These are phyloP conservation scores for Oncorhynchus tshawytscha DNA, from an alignment of 2,113 vertebrate genomes.

Conservation along the genomic window DNA sequence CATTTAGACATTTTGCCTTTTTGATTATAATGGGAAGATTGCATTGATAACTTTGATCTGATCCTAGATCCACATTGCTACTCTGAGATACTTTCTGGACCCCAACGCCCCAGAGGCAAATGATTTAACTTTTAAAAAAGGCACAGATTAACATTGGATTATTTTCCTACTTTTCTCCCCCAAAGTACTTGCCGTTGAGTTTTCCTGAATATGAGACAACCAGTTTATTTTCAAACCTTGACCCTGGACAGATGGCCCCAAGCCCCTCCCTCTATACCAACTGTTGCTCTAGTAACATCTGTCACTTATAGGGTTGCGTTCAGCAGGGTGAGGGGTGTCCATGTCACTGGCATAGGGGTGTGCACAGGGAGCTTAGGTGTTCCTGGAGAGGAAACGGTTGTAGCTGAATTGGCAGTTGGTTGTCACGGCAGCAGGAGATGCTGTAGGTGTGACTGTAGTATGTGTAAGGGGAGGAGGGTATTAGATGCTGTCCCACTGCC, in stretches of 20 bases:
- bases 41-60: too few species aligned
- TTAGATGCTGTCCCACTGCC: too few species aligned
- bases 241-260: slow-evolving; percentile 80
- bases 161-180: slow-evolving; percentile 2
- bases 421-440: background rate
- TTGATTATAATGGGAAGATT: too few species aligned
- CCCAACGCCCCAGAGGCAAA: background rate
- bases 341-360: background rate
- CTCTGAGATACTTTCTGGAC: too few species aligned
- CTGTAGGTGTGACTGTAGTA: background rate
- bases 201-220: slow-evolving; percentile 65
- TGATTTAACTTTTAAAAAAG: background rate
- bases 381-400: slow-evolving; percentile 17
- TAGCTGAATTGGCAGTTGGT: background rate
- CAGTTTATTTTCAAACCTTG: slow-evolving; percentile 70
- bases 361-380: slow-evolving; percentile 43
- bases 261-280: slow-evolving; percentile 77
- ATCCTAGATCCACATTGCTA: too few species aligned
- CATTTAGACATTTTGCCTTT: too few species aligned
- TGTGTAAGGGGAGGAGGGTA: too few species aligned
- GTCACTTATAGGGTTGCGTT: slow-evolving; percentile 63
- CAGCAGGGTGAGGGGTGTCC: slow-evolving; percentile 5
- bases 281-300: slow-evolving; percentile 83
- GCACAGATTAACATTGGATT: slow-evolving; percentile 47
- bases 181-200: slow-evolving; percentile 47